Conservation (phyloP, 2,113 vertebrate genomes). For the Phrynosoma blainvillii region DNA sequence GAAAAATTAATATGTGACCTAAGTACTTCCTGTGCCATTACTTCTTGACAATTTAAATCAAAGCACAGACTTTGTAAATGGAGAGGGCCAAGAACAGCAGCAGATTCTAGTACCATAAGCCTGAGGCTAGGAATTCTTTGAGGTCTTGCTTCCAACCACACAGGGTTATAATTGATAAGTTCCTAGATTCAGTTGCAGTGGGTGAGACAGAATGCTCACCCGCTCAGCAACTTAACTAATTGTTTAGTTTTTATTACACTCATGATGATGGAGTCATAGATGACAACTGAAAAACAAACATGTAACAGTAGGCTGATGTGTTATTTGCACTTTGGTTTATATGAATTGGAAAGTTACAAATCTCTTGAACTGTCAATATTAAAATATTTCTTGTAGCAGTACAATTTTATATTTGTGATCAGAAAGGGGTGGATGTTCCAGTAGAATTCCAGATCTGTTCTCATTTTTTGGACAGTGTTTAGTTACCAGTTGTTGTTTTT, state of each 20-base stretch:
- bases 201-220: not conserved
- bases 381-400: not conserved
- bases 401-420: not conserved
- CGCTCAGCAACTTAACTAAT: not conserved
- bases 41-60: not conserved
- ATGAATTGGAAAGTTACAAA: not conserved
- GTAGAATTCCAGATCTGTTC: not conserved
- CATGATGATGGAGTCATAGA: not conserved
- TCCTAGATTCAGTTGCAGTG: not conserved
- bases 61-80: not conserved
- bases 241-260: not conserved
- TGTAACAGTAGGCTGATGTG: not conserved
- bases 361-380: not conserved
- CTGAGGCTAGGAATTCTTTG: not conserved
- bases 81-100: not conserved
- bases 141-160: not conserved
- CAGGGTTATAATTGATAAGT: not conserved
- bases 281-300: slow-evolving; percentile 3
- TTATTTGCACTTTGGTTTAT: slow-evolving; percentile 13
- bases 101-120: not conserved
- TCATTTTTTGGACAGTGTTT: not conserved
- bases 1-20: not conserved
- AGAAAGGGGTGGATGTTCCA: not conserved
- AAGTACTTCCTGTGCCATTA: not conserved
- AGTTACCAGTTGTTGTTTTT: not conserved